A percentile compares a stretch with the other conserved stretches of the same genome.
These are phyloP conservation scores for Philopotamus ludificatus DNA, from an alignment of 1,140 invertebrate species.

Conservation along the genomic window DNA sequence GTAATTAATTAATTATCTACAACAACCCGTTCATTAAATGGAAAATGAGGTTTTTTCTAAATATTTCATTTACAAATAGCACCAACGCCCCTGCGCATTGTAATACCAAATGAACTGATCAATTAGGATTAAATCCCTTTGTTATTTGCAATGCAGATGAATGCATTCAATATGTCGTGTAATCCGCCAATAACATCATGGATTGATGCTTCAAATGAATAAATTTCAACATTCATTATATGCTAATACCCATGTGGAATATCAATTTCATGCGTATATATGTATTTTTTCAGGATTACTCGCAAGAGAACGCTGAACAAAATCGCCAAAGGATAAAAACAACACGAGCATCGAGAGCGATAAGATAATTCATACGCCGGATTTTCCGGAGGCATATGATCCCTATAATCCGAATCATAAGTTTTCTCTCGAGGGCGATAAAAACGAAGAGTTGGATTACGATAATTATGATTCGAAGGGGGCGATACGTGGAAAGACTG, in stretches of 20 bases:
- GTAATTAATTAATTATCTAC: too few relatives aligned
- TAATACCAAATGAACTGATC: slow-evolving; percentile 3
- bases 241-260: too few relatives aligned
- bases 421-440: slow-evolving; percentile 14
- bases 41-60: too few relatives aligned
- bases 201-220: background rate
- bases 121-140: background rate
- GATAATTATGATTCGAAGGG: slow-evolving; percentile 33
- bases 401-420: slow-evolving; percentile 38
- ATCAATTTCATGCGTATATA: too few relatives aligned
- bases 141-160: background rate
- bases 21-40: too few relatives aligned
- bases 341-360: slow-evolving; percentile 1
- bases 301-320: too few relatives aligned
- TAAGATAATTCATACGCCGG: slow-evolving; percentile 6
- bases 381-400: slow-evolving; percentile 33
- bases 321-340: background rate
- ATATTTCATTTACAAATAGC: too few relatives aligned
- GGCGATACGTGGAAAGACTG: background rate
- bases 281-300: too few relatives aligned
- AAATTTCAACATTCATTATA: too few relatives aligned
- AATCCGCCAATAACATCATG: background rate
- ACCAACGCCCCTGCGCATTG: too few relatives aligned
- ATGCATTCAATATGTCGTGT: background rate
- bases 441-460: slow-evolving; percentile 24